Evolutionary conservation across 1,140 invertebrate species (phyloP).

Genomic region (Carposina sasakii): DNA sequence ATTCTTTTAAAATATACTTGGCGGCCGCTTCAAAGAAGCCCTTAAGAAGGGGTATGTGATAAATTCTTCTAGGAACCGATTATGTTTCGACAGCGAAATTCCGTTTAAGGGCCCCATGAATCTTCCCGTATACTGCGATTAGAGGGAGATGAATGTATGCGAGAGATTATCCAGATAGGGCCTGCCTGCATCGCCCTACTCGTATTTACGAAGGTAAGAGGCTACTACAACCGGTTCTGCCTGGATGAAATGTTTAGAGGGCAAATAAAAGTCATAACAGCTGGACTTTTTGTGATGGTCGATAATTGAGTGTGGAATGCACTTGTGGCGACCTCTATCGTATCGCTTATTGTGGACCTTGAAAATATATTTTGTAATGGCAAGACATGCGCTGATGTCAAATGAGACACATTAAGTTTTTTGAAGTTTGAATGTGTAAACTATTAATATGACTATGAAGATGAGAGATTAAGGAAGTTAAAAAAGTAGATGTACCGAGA

Average conservation of each 20-base stretch:
- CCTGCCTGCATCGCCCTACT: conserved; percentile 33
- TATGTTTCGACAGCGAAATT: conserved; percentile 55
- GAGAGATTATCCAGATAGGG: conserved; percentile 49
- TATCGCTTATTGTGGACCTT: too few relatives aligned
- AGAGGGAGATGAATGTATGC: conserved; percentile 53
- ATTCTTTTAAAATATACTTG: conserved; percentile 27
- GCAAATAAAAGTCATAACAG: conserved; percentile 60
- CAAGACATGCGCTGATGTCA: too few relatives aligned
- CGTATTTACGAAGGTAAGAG: conserved; percentile 26
- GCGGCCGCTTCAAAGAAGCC: conserved; percentile 28
- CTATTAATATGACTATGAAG: too few relatives aligned
- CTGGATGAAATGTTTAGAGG: conserved; percentile 32
- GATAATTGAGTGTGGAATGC: conserved; percentile 48
- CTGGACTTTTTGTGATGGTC: conserved; percentile 28
- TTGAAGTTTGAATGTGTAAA: too few relatives aligned
- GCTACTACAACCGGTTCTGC: conserved; percentile 35
- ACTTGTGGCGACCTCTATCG: too few relatives aligned
- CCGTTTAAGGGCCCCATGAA: conserved; percentile 52
- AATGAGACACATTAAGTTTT: too few relatives aligned
- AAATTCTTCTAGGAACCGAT: conserved; percentile 59
- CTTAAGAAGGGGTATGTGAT: conserved; percentile 48
- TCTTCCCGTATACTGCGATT: conserved; percentile 52
- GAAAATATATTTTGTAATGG: too few relatives aligned
- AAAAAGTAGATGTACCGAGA: too few relatives aligned
- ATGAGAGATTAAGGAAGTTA: too few relatives aligned